phyloP scores from a whole-genome alignment of 1,140 invertebrate species.

The Gryllus bimaculatus region DNA sequence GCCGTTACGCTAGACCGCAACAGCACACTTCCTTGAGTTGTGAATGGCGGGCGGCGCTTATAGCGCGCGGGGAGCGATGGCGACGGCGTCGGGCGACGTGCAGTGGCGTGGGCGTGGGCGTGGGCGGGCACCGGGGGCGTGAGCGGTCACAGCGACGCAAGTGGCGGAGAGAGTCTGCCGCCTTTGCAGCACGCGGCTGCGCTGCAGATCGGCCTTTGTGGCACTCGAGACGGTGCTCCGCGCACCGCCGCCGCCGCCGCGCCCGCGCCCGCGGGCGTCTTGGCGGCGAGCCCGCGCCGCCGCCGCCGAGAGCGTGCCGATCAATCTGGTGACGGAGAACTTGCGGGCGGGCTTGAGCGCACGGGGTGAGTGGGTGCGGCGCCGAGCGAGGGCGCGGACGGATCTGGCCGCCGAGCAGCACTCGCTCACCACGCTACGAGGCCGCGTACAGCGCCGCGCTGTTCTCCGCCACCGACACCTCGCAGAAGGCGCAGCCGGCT shows the following conservation, averaged over 20 bases:
- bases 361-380: conserved; percentile 68
- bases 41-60: no score
- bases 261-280: conserved; percentile 24
- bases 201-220: conserved; percentile 46
- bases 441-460: conserved; percentile 56
- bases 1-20: no score
- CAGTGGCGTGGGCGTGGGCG: background rate
- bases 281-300: conserved; percentile 51
- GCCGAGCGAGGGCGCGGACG: conserved; percentile 63
- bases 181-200: conserved; percentile 41
- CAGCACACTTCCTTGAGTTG: no score
- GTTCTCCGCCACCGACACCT: conserved; percentile 68
- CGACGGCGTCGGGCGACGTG: background rate
- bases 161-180: conserved; percentile 45
- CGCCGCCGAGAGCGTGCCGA: no score
- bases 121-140: background rate
- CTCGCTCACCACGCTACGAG: conserved; percentile 58
- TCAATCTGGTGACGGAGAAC: no score
- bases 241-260: background rate
- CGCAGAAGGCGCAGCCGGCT: conserved; percentile 58
- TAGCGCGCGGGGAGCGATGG: no score
- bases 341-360: no score
- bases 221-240: conserved; percentile 44
- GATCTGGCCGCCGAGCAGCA: conserved; percentile 38
- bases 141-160: conserved; percentile 44